Base-by-base conservation (phyloP, 2,797 vertebrate genomes). In the Helicolenus hilgendorfi region DNA sequence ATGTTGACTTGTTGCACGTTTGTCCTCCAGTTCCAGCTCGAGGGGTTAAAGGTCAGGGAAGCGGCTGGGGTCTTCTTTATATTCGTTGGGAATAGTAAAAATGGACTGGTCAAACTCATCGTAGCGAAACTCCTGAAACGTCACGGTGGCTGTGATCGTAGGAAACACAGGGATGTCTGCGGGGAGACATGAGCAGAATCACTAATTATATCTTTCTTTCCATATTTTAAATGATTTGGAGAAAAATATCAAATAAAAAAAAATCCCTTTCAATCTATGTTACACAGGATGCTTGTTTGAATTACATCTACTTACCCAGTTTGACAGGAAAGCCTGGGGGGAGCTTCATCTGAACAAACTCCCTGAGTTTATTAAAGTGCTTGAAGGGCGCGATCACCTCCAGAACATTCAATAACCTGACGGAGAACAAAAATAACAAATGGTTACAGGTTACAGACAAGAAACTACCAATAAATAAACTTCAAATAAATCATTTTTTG, bases 351-450 rank as follows among this genome's bases (percentile, higher is more conserved):
- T 99, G 99, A 94, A 99, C 99, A 96, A 99, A 99, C 98, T 99
- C 99, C 98, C 99, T 98, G 97, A 99, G 98, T 97, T 99, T 99
- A 98, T 99, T 99, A 98, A 99, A 99, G 98, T 99, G 99, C 98
- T 99, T 99, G 98, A 99, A 99, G 89, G 99, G 99, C 92, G 99
- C 99, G 72, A 99, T 98, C 89, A 99, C 98, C 97, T 99, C 99
- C 96, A 99, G 97, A 96, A 99, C 98, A 97, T 99, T 99, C 97
- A 99, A 96, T 92, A 99, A 97, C 93, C 99, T 99, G 97, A 41
- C 85, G 89, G 89, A 56, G 72, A 95, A 75, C 27, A 60, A 5
- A 70, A 64, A 22, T 27, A 49, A 68, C 14, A 67, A 1, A 2
- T 31, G 13, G 18, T 65, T 70, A 24, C 18, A 53, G 33, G 63